A percentile compares a stretch with the other conserved stretches of the same genome.
These are phyloP conservation scores for Chionodraco myersi DNA, from an alignment of 2,113 vertebrate genomes.

Conservation along the genomic window DNA sequence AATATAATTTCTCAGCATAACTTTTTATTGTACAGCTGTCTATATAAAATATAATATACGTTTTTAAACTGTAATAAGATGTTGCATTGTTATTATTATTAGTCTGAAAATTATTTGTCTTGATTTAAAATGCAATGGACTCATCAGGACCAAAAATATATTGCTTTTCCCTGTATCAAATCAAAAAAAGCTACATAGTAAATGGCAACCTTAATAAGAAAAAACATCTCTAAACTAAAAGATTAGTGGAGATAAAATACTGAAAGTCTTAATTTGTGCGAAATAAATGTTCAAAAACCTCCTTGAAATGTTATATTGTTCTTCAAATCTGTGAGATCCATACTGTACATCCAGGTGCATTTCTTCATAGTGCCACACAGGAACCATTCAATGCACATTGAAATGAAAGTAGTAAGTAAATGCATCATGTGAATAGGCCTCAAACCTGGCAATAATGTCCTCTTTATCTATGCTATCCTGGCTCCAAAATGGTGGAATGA, in stretches of 20 bases:
- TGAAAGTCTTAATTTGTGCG: conserved; percentile 40
- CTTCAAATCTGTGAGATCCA: conserved; percentile 10
- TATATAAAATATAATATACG: conserved; percentile 17
- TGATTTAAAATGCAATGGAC: conserved; percentile 31
- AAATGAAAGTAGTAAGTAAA: conserved; percentile 15
- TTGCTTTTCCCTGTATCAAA: no score
- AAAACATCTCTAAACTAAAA: conserved; percentile 31
- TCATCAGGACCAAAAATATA: background rate
- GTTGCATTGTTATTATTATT: conserved; percentile 1
- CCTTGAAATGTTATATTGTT: conserved; percentile 37
- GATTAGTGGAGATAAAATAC: conserved; percentile 62
- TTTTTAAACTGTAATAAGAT: background rate
- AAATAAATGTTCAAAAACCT: conserved; percentile 33
- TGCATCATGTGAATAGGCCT: conserved; percentile 4
- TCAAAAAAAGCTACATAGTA: conserved; percentile 1
- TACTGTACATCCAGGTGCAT: conserved; percentile 2
- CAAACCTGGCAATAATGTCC: conserved; percentile 6
- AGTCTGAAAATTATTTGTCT: background rate
- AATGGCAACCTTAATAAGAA: conserved; percentile 17
- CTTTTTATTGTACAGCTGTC: background rate
- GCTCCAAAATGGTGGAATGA: no score
- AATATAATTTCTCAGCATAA: conserved; percentile 11
- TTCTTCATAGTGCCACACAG: conserved; percentile 10
- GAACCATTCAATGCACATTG: conserved; percentile 24
- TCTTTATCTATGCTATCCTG: background rate